Conservation (phyloP, 2,888 invertebrate genomes). For the Habroteleia sp. region DNA sequence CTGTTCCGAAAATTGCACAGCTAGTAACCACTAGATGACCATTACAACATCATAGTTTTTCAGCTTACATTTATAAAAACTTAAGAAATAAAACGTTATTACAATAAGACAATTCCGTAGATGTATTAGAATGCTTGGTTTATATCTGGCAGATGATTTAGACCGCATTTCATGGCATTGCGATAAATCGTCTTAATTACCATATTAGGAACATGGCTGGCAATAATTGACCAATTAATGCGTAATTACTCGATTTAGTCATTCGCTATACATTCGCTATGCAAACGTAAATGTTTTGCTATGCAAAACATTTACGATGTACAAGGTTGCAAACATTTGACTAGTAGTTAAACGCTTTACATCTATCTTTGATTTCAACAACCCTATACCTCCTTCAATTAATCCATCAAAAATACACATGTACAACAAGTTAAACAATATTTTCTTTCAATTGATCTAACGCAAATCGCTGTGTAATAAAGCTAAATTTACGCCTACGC, state of each 20-base stretch:
- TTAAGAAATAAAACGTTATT: constrained; percentile 1
- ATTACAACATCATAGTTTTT: constrained; percentile 19
- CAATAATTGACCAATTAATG: neutral
- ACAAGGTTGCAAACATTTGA: neutral
- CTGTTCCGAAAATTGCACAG: constrained; percentile 30
- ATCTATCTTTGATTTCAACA: too few species aligned
- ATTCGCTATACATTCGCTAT: too few species aligned
- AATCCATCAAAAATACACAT: neutral
- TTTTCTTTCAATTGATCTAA: too few species aligned
- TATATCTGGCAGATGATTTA: constrained; percentile 9
- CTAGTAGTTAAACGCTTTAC: neutral
- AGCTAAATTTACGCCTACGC: constrained; percentile 69
- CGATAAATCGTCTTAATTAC: constrained; percentile 4
- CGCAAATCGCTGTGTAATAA: too few species aligned
- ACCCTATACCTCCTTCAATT: too few species aligned
- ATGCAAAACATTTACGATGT: too few species aligned
- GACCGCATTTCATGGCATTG: neutral
- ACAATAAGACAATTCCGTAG: constrained; percentile 7
- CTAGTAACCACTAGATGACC: constrained; percentile 18
- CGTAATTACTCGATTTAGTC: neutral
- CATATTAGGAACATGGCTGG: too few species aligned
- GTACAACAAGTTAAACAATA: too few species aligned
- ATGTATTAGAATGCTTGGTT: constrained; percentile 16
- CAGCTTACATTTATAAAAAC: constrained; percentile 8
- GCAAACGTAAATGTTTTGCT: too few species aligned